Base-by-base conservation (phyloP, 1,140 invertebrate species). In the Halyomorpha halys region DNA sequence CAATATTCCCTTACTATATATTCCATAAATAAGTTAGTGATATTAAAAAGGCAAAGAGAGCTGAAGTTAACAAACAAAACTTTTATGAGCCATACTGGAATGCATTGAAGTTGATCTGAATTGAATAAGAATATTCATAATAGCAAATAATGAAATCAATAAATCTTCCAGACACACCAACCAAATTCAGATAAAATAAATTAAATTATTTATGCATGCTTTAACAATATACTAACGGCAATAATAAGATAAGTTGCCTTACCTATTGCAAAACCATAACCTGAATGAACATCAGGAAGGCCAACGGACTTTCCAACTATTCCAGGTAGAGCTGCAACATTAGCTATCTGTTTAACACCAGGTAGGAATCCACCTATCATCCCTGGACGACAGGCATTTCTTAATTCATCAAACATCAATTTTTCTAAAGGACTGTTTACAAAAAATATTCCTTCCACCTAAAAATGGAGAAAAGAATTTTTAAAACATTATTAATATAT, bases 221-320 rank as follows among this genome's bases (percentile, higher is more conserved):
- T n/a, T n/a, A n/a, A n/a, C 34, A 6, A 39, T 65, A 62, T 61
- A 62, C 23, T 61, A 54, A 60, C 53, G 68, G 63, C 44, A 66
- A 30, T 59, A 62, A 1, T 1, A 39, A 13, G 34, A 39, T 39
- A 13, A 39, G 6, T 13, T 39, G 34, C 11, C 67, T 72, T 79
- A 83, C 86, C 90, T 76, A 99, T 99, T 23, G 97, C 97, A 85
- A 99, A 99, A 45, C 97, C 97, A 82, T 99, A 99, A 45, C 97
- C 97, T 23, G 95, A 97, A 79, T 99, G 97, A 44, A 99, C 86
- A 82, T 99, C 97, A 14, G 97, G 97, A 16, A 99, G 77, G 30
- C 97, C 97, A 47, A 91, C 82, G 9, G 88, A 91, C 66, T 73
- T 76, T 51, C 91, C 92, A 59, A 99, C 95, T 70, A 99, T 99